phyloP scores from a whole-genome alignment of 2,797 vertebrate genomes.

The Valencia hispanica region DNA sequence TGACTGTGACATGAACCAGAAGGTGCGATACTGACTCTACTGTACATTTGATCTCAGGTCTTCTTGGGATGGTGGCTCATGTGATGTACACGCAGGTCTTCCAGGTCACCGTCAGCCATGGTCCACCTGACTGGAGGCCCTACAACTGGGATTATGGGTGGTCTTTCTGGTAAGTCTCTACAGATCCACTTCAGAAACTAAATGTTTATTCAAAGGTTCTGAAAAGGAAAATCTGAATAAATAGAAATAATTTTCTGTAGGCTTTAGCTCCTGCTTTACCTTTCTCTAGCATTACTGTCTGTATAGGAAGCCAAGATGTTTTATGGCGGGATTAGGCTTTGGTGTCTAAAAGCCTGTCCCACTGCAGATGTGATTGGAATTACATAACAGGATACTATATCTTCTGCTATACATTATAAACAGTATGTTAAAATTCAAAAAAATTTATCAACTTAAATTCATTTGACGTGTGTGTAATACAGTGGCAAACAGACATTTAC shows the following conservation, averaged over 20 bases:
- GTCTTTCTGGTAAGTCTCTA: conserved; percentile 88
- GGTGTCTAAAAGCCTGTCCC: conserved; percentile 68
- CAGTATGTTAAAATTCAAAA: conserved; percentile 52
- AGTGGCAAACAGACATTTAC: conserved; percentile 14
- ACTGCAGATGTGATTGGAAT: conserved; percentile 67
- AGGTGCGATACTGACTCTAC: not conserved
- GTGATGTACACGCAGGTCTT: conserved; percentile 94
- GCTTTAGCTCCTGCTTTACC: conserved; percentile 41
- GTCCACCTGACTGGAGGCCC: conserved; percentile 90
- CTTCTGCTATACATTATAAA: conserved; percentile 55
- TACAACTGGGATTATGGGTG: conserved; percentile 93
- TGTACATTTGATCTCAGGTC: conserved; percentile 78
- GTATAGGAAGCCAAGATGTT: conserved; percentile 69
- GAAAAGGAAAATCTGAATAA: not conserved
- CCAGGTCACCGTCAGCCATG: conserved; percentile 89
- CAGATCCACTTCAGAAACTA: not conserved
- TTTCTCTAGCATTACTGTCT: conserved; percentile 54
- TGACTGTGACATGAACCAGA: not conserved
- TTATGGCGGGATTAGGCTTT: conserved; percentile 75
- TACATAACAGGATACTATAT: conserved; percentile 76
- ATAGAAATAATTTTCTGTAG: conserved; percentile 1
- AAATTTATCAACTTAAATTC: conserved; percentile 13
- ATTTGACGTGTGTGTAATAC: conserved; percentile 21
- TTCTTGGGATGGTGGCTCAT: conserved; percentile 92
- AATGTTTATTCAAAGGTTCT: not conserved